Evolutionary conservation across 2,888 invertebrate species (phyloP), one percentile per base, ranked within the genome.

Genomic region (Dascillus cervinus): DNA sequence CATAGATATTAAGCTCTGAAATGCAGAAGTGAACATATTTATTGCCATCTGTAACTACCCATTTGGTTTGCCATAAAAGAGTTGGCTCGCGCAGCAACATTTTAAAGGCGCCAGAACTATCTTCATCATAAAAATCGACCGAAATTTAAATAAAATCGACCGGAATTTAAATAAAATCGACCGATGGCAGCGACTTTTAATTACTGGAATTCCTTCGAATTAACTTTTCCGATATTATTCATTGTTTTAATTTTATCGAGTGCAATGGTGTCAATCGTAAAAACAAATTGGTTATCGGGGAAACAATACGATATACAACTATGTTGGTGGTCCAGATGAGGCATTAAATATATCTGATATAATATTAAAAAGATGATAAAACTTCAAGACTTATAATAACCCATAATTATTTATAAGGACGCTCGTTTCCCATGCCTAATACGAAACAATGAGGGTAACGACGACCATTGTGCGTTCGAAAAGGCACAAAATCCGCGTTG

Each of bases 281-380:
- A 26, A 40, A 37, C 31, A 26, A 32, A 37, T 40, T 32, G 37
- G 40, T 37, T 34, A 40, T 24, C 33, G 31, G 26, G 31, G 26
- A 31, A 40, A 40, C 40, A 40, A 40, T 40, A 40, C 37, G 37
- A 15, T 27, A 37, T 29, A 29, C 28, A 41, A 44, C 46, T 56
- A 49, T 52, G 58, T 52, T 49, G 58, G 56, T 58, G 58, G 58
- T 57, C 58, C 49, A 48, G 52, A 56, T n/a, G n/a, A n/a, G n/a
- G n/a, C n/a, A 56, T 55, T 53, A 56, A 58, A 56, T 53, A 53
- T 46, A 59, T 59, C 56, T 52, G 58, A 58, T 59, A 52, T 48
- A 45, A 50, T 48, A 40, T 50, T 49, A 50, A 47, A 52, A 51
- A 55, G 51, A 51, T n/a, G n/a, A n/a, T n/a, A n/a, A n/a, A n/a